Base-by-base conservation (phyloP, 1,140 invertebrate species). In the Drosophila neocordata region DNA sequence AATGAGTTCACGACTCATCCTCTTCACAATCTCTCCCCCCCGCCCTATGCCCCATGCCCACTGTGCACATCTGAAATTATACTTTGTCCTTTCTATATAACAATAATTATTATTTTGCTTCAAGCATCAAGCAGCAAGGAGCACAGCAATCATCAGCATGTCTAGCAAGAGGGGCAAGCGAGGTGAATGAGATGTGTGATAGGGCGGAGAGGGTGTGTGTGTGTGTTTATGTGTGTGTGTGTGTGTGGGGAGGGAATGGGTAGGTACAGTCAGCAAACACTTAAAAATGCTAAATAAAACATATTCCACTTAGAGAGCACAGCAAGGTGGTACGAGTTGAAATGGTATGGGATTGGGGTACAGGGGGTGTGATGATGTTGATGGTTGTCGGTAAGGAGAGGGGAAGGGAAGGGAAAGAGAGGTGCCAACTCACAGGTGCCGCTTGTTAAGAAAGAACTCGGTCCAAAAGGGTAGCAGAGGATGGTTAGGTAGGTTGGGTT, bases 221-320 rank as follows among this genome's bases (percentile, higher is more conserved):
- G n/a, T n/a, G n/a, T n/a, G n/a, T n/a, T n/a, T n/a, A n/a, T n/a
- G n/a, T n/a, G n/a, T n/a, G n/a, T n/a, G n/a, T n/a, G n/a, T n/a
- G n/a, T n/a, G n/a, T n/a, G n/a, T n/a, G n/a, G n/a, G n/a, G n/a
- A n/a, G n/a, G n/a, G n/a, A n/a, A n/a, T n/a, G 58, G 22, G 63
- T 41, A 61, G 69, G 58, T 53, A 69, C 60, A 78, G 79, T 79
- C 75, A 78, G 83, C 83, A 88, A 88, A 88, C 83, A 88, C 83
- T 88, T 88, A 88, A 88, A 87, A 88, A 88, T 88, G 83, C 83
- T 88, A 88, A 88, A 88, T 88, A 88, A 87, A 87, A 88, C 83
- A 88, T 88, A 88, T 88, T 88, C 83, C 83, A 88, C 83, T 88
- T 82, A 74, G 72, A 83, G 72, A 77, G 56, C 48, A 74, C 34